phyloP scores from a whole-genome alignment of 1,140 invertebrate species.

The Drosophila nikananu region DNA sequence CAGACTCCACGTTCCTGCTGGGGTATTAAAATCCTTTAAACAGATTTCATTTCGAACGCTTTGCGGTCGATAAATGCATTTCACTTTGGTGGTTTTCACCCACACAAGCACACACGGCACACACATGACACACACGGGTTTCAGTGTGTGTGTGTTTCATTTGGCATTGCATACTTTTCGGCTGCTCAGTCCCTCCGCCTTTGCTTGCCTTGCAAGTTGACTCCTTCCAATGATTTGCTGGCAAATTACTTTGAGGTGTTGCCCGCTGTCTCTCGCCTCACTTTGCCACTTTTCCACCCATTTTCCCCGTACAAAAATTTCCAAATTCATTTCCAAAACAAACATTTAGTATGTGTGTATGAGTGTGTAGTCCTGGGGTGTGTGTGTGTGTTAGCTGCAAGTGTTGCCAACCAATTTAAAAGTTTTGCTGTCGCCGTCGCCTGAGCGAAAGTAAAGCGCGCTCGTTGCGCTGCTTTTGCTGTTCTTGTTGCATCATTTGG shows the following conservation, averaged over 20 bases:
- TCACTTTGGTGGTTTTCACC: slow-evolving; percentile 80
- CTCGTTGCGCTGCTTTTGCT: slow-evolving; percentile 52
- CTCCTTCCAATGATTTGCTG: slow-evolving; percentile 80
- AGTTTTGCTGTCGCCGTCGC: slow-evolving; percentile 72
- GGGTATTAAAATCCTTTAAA: slow-evolving; percentile 84
- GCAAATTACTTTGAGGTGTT: slow-evolving; percentile 80
- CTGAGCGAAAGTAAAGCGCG: slow-evolving; percentile 73
- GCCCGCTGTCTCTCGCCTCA: slow-evolving; percentile 59
- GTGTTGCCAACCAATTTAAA: slow-evolving; percentile 84
- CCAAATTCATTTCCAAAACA: slow-evolving; percentile 84
- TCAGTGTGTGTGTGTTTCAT: slow-evolving; percentile 47
- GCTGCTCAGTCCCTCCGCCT: slow-evolving; percentile 34
- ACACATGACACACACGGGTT: slow-evolving; percentile 1
- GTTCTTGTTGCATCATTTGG: slow-evolving; percentile 67
- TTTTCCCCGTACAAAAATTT: slow-evolving; percentile 59
- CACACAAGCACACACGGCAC: slow-evolving; percentile 30
- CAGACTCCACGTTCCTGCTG: slow-evolving; percentile 72
- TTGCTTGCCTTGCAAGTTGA: slow-evolving; percentile 26
- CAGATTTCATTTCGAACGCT: slow-evolving; percentile 84
- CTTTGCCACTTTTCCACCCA: slow-evolving; percentile 37
- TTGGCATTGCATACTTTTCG: slow-evolving; percentile 78
- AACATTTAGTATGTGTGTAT: slow-evolving; percentile 66
- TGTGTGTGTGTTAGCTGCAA: slow-evolving; percentile 46
- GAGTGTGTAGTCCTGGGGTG: slow-evolving; percentile 6
- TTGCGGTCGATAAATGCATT: slow-evolving; percentile 84